Evolutionary conservation across 1,140 invertebrate genomes (phyloP).

Genomic region (Drosophila dunni): DNA sequence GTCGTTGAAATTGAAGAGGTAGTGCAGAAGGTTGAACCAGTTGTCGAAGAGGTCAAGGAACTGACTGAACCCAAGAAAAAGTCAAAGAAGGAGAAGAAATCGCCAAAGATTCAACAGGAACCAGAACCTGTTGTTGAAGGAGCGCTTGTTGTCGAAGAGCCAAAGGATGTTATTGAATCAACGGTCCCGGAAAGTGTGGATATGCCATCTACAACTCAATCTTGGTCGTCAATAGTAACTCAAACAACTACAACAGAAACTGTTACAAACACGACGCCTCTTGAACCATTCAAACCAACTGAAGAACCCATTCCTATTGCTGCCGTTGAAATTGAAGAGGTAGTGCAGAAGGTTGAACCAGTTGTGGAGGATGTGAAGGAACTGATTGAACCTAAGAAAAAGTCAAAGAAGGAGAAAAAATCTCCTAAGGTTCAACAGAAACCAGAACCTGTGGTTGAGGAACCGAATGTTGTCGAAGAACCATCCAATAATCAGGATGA

Average conservation of each 20-base stretch:
- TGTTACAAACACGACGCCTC: neutral
- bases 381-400: neutral
- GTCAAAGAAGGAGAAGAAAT: constrained; percentile 42
- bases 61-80: constrained; percentile 31
- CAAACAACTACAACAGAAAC: constrained; percentile 12
- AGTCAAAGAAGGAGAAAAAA: constrained; percentile 5
- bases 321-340: neutral
- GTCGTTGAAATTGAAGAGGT: neutral
- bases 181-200: neutral
- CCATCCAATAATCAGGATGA: neutral
- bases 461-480: neutral
- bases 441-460: constrained; percentile 6
- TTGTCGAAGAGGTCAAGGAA: neutral
- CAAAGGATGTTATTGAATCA: neutral
- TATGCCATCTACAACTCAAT: constrained; percentile 1
- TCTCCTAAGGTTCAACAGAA: neutral
- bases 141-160: neutral
- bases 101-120: neutral
- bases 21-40: neutral
- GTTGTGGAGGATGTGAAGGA: neutral
- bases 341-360: neutral
- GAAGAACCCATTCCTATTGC: neutral
- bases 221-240: constrained; percentile 49
- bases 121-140: constrained; percentile 15
- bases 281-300: constrained; percentile 14